A percentile compares a stretch with the other conserved stretches of the same genome.
phyloP scores from a whole-genome alignment of 2,113 vertebrate species.

The Meles meles region DNA sequence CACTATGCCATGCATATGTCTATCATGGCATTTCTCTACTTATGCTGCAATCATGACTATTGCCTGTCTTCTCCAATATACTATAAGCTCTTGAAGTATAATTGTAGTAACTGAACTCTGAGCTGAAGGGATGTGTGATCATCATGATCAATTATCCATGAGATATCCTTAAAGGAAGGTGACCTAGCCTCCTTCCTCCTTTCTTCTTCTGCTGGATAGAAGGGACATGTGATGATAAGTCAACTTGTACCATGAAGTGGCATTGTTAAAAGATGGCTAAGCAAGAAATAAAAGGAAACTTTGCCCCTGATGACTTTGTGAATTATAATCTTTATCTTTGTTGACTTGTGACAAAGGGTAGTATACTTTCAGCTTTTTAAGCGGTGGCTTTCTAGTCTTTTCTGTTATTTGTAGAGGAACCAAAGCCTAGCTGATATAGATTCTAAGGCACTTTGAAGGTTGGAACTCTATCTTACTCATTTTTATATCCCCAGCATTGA shows the following conservation, averaged over 20 bases:
- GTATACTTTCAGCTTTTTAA: neutral
- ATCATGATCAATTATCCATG: neutral
- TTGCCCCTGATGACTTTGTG: neutral
- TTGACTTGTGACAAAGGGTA: neutral
- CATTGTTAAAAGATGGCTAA: neutral
- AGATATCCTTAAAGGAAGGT: neutral
- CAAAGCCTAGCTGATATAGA: neutral
- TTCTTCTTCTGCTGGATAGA: neutral
- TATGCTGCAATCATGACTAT: neutral
- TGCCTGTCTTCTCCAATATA: neutral
- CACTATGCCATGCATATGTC: neutral
- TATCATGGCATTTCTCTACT: neutral
- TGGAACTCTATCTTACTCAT: neutral
- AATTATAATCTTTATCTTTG: neutral
- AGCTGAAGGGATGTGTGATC: neutral
- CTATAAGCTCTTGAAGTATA: neutral
- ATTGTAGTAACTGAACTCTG: neutral
- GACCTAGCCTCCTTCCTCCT: neutral
- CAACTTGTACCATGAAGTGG: neutral
- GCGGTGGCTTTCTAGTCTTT: neutral
- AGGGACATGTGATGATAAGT: neutral
- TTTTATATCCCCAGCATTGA: neutral
- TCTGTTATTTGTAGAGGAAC: neutral
- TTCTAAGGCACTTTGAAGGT: neutral
- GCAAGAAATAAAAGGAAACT: neutral